Evolutionary conservation across 1,140 invertebrate genomes (phyloP), one percentile per base, ranked within the genome.

Genomic region (Anthonomus grandis): DNA sequence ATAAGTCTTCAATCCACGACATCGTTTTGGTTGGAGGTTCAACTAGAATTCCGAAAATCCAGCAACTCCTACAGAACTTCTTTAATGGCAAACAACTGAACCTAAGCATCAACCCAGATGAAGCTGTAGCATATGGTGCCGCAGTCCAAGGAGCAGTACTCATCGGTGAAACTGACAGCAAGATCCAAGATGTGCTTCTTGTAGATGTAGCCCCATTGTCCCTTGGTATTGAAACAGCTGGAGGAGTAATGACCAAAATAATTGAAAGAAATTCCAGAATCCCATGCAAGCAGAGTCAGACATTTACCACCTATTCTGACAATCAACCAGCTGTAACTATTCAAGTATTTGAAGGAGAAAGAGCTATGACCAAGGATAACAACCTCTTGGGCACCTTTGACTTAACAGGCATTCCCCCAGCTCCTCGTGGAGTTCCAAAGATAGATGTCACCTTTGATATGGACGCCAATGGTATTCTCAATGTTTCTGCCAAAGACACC

Each of bases 321-420:
- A 88, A 88, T 66, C 87, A 89, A 67, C 77, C 83, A 3, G 83
- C 75, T 10, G 85, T 89, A 1, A 79, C 77, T 13, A 81, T 86
- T 45, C 81, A 85, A 75, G 84, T 91, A 9, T 91, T 81, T 65
- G 87, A 91, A 75, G 89, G 89, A 15, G 88, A 91, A 71, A 73
- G 86, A 38, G 82, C 83, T 12, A 87, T 89, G 84, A 88, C 87
- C 4, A 86, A 84, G 70, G 84, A 89, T 58, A 89, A 89, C 72
- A 87, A 90, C 64, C 65, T 86, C 4, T 72, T 92, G 22, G 89
- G 89, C 36, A 87, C 80, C 51, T 91, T 91, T 66, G 82, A 89
- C 63, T 72, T 93, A 27, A 83, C 81, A 85, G 76, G 76, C 12
- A 77, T 79, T 23, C 73, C 75, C 18, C 78, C 79, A 3, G 79